Conservation (phyloP, 2,113 vertebrate species). For the Dasyurus viverrinus region DNA sequence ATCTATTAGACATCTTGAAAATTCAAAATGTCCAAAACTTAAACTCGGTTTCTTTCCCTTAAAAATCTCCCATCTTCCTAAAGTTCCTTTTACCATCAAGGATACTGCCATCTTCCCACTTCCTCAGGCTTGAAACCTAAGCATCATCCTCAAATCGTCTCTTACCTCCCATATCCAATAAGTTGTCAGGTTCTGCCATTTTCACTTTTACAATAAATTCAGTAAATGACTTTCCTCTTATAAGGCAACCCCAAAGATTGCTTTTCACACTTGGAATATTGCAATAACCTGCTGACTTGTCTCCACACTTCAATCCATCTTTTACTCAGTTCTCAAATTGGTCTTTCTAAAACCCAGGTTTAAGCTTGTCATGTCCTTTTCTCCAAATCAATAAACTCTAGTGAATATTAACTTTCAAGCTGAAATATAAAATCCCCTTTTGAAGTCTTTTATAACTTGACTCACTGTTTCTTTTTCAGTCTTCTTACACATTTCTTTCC, state of each 20-base stretch:
- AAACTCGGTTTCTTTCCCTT: background rate
- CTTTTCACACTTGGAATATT: background rate
- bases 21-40: background rate
- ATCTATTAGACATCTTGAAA: background rate
- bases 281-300: background rate
- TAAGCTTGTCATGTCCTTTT: background rate
- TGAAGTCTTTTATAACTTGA: background rate
- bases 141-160: background rate
- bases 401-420: background rate
- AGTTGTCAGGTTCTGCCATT: background rate
- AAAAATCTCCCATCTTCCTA: background rate
- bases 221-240: background rate
- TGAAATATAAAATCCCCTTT: background rate
- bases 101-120: background rate
- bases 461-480: background rate
- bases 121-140: background rate
- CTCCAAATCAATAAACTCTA: background rate
- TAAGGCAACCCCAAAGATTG: background rate
- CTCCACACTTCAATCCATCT: background rate
- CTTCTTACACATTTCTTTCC: background rate
- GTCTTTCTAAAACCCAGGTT: background rate
- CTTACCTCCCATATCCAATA: background rate
- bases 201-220: background rate
- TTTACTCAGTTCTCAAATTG: background rate
- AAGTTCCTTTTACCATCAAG: background rate